A percentile compares a stretch with the other conserved stretches of the same genome.
These are phyloP conservation scores for Anaspis maculata DNA, from an alignment of 2,888 invertebrate genomes.

Conservation along the genomic window DNA sequence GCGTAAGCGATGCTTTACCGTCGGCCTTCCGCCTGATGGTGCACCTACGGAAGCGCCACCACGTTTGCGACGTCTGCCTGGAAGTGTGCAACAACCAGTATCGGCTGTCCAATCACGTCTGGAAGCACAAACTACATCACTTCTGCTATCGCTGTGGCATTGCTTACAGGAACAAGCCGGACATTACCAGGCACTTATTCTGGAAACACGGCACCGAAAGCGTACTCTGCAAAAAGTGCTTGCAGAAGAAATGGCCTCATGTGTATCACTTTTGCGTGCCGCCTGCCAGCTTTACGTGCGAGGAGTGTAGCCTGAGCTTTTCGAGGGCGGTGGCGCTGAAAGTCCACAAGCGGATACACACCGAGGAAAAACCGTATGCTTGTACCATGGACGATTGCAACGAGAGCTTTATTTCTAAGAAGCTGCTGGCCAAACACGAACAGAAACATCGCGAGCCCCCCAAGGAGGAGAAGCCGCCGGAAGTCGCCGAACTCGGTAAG, in stretches of 20 bases:
- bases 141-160: constrained; percentile 82
- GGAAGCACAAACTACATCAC: constrained; percentile 85
- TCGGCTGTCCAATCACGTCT: constrained; percentile 76
- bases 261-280: constrained; percentile 87
- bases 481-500: constrained; percentile 16
- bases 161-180: constrained; percentile 78
- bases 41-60: constrained; percentile 74
- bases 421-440: constrained; percentile 65
- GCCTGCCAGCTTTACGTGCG: constrained; percentile 68
- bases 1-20: constrained; percentile 67
- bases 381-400: constrained; percentile 65
- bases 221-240: constrained; percentile 72
- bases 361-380: constrained; percentile 56
- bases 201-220: constrained; percentile 92
- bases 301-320: constrained; percentile 70
- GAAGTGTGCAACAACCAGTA: constrained; percentile 74
- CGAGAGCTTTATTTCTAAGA: constrained; percentile 74
- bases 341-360: constrained; percentile 76
- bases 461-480: constrained; percentile 14
- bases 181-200: constrained; percentile 81
- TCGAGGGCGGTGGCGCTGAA: constrained; percentile 69
- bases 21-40: constrained; percentile 85
- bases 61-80: constrained; percentile 79
- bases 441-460: constrained; percentile 49
- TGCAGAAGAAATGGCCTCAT: constrained; percentile 88